These are phyloP conservation scores for Drosophila punjabiensis DNA, from an alignment of 1,140 invertebrate species.

Conservation along the genomic window DNA sequence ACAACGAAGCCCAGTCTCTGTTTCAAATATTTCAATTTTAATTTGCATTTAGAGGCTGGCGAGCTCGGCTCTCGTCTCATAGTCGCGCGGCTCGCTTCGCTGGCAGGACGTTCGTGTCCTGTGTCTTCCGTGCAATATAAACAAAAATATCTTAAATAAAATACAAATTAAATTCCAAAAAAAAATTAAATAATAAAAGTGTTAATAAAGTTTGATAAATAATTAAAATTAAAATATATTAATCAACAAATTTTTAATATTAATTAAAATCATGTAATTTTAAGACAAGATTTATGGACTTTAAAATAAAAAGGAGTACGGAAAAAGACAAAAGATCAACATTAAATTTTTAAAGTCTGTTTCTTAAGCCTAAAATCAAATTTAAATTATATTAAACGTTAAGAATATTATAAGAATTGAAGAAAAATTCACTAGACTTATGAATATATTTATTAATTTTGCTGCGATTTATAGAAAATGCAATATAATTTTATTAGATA, in stretches of 20 bases:
- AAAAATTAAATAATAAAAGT: background rate
- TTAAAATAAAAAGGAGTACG: background rate
- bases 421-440: no score
- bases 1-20: slow-evolving; percentile 55
- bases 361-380: no score
- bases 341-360: background rate
- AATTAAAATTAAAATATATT: background rate
- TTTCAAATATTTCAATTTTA: slow-evolving; percentile 78
- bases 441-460: no score
- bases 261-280: background rate
- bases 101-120: slow-evolving; percentile 74
- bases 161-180: background rate
- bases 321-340: background rate
- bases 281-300: background rate
- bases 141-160: background rate
- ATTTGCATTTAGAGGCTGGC: slow-evolving; percentile 79
- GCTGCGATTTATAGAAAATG: no score
- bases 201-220: background rate
- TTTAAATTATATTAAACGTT: no score
- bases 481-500: no score
- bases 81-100: slow-evolving; percentile 63
- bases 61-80: slow-evolving; percentile 64
- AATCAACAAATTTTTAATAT: background rate
- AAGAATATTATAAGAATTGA: no score
- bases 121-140: slow-evolving; percentile 49